Conservation (phyloP, 2,888 invertebrate genomes). For the Anagyrus pseudococci region DNA sequence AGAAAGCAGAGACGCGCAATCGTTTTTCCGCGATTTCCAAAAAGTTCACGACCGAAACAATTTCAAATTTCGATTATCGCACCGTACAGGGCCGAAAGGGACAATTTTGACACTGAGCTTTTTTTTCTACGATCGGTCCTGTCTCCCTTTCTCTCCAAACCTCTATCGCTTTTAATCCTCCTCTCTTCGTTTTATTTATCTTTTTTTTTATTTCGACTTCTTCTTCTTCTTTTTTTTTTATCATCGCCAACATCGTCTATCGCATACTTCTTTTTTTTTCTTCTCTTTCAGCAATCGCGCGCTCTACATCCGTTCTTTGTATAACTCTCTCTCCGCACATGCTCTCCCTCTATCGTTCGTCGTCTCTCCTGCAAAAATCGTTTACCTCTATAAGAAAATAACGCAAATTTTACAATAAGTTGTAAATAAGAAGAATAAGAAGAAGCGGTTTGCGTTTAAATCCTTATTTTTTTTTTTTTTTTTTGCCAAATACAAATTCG, state of each 20-base stretch:
- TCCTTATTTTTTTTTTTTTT: too few species aligned
- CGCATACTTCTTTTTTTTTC: too few species aligned
- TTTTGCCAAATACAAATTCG: conserved; percentile 43
- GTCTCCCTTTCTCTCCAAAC: conserved; percentile 30
- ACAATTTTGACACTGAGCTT: conserved; percentile 20
- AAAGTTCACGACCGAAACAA: conserved; percentile 24
- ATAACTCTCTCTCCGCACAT: conserved; percentile 28
- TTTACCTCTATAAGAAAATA: conserved; percentile 43
- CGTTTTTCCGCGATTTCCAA: not conserved
- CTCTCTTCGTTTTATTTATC: conserved; percentile 15
- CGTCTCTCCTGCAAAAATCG: too few species aligned
- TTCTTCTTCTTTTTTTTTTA: conserved; percentile 24
- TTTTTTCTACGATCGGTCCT: conserved; percentile 17
- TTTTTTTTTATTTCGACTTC: conserved; percentile 13
- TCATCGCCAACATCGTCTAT: too few species aligned
- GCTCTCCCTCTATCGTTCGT: conserved; percentile 37
- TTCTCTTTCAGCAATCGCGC: too few species aligned
- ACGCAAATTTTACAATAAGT: conserved; percentile 43
- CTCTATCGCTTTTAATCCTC: conserved; percentile 31
- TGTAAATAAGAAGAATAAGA: too few species aligned
- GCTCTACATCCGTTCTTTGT: conserved; percentile 28
- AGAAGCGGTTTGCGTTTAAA: conserved; percentile 36
- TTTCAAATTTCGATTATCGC: conserved; percentile 15
- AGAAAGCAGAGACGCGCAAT: conserved; percentile 31
- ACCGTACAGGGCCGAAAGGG: conserved; percentile 7